phyloP scores from a whole-genome alignment of 2,888 invertebrate species.

The Apamea anceps region DNA sequence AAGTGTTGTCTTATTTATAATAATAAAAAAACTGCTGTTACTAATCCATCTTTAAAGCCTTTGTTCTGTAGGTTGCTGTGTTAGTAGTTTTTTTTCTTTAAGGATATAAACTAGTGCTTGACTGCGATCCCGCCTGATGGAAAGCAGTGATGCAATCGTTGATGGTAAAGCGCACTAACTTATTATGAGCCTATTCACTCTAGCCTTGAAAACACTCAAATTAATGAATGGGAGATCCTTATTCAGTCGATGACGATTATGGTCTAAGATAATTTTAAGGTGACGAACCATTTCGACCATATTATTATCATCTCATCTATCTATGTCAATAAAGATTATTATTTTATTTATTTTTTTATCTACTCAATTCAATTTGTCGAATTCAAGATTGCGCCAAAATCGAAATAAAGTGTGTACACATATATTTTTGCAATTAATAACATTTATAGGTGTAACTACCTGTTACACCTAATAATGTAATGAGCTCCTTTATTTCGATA shows the following conservation, averaged over 20 bases:
- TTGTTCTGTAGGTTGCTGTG: background rate
- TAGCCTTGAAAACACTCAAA: too few relatives aligned
- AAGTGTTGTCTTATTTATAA: background rate
- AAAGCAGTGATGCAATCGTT: too few relatives aligned
- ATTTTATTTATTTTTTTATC: too few relatives aligned
- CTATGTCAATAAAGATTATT: too few relatives aligned
- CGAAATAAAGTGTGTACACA: background rate
- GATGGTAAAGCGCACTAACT: too few relatives aligned
- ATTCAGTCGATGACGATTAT: background rate
- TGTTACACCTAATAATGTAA: too few relatives aligned
- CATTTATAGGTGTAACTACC: too few relatives aligned
- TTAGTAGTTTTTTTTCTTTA: background rate
- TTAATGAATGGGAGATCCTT: background rate
- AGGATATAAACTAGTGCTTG: too few relatives aligned
- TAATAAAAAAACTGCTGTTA: background rate
- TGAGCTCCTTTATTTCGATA: too few relatives aligned
- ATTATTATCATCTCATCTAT: too few relatives aligned
- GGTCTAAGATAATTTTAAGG: background rate
- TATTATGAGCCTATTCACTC: too few relatives aligned
- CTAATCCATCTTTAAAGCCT: background rate
- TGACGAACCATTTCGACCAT: background rate
- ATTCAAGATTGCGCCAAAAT: background rate
- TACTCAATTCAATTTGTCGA: background rate
- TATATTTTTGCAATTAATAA: background rate
- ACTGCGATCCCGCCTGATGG: too few relatives aligned